These are phyloP conservation scores for Eumerus sabulonum DNA, from an alignment of 2,888 invertebrate species.

Conservation along the genomic window DNA sequence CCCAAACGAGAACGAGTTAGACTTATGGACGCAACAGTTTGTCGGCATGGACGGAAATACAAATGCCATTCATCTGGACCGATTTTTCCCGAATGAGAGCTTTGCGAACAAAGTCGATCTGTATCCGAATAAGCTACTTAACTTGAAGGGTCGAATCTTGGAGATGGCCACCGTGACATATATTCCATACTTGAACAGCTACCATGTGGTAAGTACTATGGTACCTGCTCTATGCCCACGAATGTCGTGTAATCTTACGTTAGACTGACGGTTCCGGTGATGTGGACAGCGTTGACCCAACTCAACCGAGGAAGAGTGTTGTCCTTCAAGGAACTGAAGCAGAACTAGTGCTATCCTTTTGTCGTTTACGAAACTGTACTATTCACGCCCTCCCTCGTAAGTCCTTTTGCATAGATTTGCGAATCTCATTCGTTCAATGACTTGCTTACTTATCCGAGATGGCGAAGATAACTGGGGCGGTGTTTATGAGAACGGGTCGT, in stretches of 20 bases:
- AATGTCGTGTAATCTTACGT: not conserved
- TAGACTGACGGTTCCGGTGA: constrained; percentile 65
- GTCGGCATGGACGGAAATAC: constrained; percentile 75
- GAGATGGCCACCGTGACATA: constrained; percentile 77
- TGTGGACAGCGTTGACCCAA: constrained; percentile 73
- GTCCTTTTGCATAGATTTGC: too few species aligned
- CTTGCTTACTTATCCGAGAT: constrained; percentile 69
- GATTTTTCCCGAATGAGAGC: constrained; percentile 75
- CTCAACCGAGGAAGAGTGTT: constrained; percentile 70
- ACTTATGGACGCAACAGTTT: constrained; percentile 78
- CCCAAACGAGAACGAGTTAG: constrained; percentile 65
- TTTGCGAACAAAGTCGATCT: constrained; percentile 74
- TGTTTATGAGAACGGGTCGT: constrained; percentile 75
- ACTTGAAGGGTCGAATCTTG: constrained; percentile 74
- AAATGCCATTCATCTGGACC: constrained; percentile 75
- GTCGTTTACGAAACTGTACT: constrained; percentile 74
- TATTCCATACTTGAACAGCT: constrained; percentile 76
- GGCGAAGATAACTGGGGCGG: constrained; percentile 76
- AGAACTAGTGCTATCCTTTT: constrained; percentile 74
- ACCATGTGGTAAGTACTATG: constrained; percentile 78
- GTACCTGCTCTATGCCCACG: too few species aligned
- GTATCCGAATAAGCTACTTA: constrained; percentile 77
- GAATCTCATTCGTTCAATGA: too few species aligned
- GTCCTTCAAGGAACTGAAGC: constrained; percentile 75
- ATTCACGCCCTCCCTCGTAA: constrained; percentile 75